These are phyloP conservation scores for Sarcophaga variegata DNA, from an alignment of 2,888 invertebrate species.

Conservation along the genomic window DNA sequence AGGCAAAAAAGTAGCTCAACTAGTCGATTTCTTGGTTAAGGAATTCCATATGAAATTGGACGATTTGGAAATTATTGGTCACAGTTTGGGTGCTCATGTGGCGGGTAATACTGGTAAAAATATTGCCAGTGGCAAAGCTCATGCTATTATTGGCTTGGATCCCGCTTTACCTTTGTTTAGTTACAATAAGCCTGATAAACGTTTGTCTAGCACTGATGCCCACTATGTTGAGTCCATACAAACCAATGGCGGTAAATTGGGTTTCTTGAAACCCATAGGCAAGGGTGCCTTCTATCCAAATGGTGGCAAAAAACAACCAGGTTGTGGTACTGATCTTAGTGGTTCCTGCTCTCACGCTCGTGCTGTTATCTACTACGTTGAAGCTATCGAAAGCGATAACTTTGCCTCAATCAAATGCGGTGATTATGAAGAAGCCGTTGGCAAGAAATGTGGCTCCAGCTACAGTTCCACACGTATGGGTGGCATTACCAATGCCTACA, in stretches of 20 bases:
- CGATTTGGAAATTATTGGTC: slow-evolving; percentile 83
- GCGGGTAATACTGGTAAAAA: slow-evolving; percentile 84
- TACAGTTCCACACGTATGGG: slow-evolving; percentile 76
- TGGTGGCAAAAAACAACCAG: slow-evolving; percentile 83
- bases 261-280: slow-evolving; percentile 73
- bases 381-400: slow-evolving; percentile 77
- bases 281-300: slow-evolving; percentile 83
- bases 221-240: slow-evolving; percentile 74
- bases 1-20: slow-evolving; percentile 71
- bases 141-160: slow-evolving; percentile 82
- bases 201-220: slow-evolving; percentile 73
- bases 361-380: slow-evolving; percentile 79
- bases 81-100: slow-evolving; percentile 84
- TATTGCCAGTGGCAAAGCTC: slow-evolving; percentile 83
- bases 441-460: slow-evolving; percentile 73
- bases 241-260: slow-evolving; percentile 73
- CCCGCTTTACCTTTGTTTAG: slow-evolving; percentile 74
- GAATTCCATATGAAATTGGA: slow-evolving; percentile 82
- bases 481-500: slow-evolving; percentile 70
- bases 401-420: slow-evolving; percentile 77
- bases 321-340: slow-evolving; percentile 80
- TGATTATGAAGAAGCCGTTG: slow-evolving; percentile 73
- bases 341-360: slow-evolving; percentile 80
- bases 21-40: slow-evolving; percentile 81
- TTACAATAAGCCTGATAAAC: slow-evolving; percentile 49